Base-by-base conservation (phyloP, 2,797 vertebrate genomes). In the Todus mexicanus region DNA sequence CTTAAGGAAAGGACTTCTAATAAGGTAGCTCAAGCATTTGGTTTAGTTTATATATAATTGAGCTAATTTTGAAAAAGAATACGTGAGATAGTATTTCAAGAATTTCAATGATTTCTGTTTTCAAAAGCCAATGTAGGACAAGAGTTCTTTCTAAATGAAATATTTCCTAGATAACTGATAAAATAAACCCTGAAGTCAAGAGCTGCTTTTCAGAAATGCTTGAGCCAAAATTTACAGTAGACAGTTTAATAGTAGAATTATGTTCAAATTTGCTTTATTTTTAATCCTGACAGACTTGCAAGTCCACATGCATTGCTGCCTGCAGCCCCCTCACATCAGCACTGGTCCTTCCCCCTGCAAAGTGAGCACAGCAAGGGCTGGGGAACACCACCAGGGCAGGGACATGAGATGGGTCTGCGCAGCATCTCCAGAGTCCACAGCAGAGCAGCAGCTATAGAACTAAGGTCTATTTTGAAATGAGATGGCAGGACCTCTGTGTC, bases 401-500 rank as follows among this genome's bases (percentile, higher is more conserved):
- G 11, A 21, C 27, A 42, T 15, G 6, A 12, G n/a, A 22, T 4
- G 1, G 10, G 61, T 5, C 45, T 18, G 29, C 10, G 42, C 47
- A 60, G 31, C 18, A 18, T 6, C 11, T 71, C 14, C 31, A 26
- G 26, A 29, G 33, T 9, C 43, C 47, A 13, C 16, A 47, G 33
- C 14, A 23, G 9, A 80, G n/a, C 45, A 42, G 4, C 12, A 11
- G 14, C 17, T 38, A 13, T 5, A 50, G 23, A 50, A 56, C 14
- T 21, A 15, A 12, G 7, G 15, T 45, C 29, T 12, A 7, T 6
- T 18, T 38, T 8, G 21, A 50, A 33, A 23, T 33, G 11, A 47
- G 11, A 27, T 2, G 19, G 13, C 17, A n/a, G 20, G 8, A 43
- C 14, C 14, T 21, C 3, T 1, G 0, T 25, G 33, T n/a, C 16